Evolutionary conservation across 2,113 vertebrate genomes (phyloP).

Genomic region (Arizona elegans): DNA sequence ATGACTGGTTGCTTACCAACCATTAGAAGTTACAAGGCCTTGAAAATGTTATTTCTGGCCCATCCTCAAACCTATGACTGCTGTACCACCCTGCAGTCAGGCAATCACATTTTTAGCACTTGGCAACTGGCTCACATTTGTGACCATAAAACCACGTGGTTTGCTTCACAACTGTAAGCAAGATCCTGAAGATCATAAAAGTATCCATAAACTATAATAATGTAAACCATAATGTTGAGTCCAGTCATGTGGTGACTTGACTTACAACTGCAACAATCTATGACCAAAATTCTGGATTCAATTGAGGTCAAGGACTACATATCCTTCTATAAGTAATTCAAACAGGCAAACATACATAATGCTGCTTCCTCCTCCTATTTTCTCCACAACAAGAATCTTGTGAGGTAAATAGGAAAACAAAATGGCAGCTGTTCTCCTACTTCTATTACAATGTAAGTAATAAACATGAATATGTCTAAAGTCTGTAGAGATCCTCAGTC

Average conservation of each 20-base stretch:
- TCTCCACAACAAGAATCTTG: neutral
- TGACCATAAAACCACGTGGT: neutral
- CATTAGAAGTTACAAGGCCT: neutral
- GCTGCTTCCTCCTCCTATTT: neutral
- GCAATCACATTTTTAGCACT: neutral
- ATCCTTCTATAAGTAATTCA: neutral
- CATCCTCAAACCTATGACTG: neutral
- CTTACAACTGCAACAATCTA: neutral
- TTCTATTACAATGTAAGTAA: neutral
- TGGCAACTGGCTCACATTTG: neutral
- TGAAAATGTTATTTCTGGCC: neutral
- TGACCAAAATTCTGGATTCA: neutral
- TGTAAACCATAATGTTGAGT: neutral
- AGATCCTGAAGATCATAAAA: neutral
- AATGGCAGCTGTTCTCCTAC: neutral
- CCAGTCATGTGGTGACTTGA: neutral
- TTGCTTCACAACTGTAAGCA: neutral
- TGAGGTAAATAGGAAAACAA: neutral
- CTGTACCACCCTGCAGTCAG: neutral
- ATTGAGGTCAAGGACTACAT: neutral
- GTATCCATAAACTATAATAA: neutral
- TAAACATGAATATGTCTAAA: neutral
- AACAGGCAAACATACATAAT: neutral
- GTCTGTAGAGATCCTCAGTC: too few relatives aligned
- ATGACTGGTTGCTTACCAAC: neutral